Percentiles rank a stretch among this genome's conserved stretches.
phyloP scores from a whole-genome alignment of 2,888 invertebrate genomes.

The Melanchra persicariae region DNA sequence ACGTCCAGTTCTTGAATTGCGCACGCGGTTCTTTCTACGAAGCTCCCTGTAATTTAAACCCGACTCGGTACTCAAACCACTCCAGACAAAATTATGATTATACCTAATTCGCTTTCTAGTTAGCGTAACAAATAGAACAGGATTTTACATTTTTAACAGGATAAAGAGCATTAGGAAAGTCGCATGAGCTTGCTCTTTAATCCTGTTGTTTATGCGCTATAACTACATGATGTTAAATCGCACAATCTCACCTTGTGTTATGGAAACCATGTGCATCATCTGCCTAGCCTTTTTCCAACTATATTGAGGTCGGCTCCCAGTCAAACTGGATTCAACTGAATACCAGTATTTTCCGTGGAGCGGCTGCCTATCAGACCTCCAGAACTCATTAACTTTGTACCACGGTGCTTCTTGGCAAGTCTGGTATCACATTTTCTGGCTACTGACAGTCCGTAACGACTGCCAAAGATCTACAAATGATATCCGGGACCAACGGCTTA shows the following conservation, averaged over 20 bases:
- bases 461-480: no score
- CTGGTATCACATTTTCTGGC: no score
- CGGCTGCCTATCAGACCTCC: no score
- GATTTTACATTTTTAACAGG: constrained; percentile 27
- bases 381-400: no score
- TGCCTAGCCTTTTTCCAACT: no score
- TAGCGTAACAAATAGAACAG: constrained; percentile 69
- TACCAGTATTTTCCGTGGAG: no score
- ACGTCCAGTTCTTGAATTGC: constrained; percentile 65
- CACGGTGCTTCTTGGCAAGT: no score
- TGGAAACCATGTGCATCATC: no score
- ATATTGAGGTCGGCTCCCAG: no score
- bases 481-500: no score
- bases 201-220: neutral
- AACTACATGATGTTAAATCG: neutral
- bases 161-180: constrained; percentile 16
- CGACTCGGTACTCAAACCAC: constrained; percentile 71
- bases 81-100: constrained; percentile 76
- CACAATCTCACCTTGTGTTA: neutral
- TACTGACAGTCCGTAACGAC: no score
- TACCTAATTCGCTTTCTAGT: constrained; percentile 81
- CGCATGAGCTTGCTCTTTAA: constrained; percentile 31
- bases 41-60: constrained; percentile 77
- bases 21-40: constrained; percentile 72
- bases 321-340: no score